Percentiles rank a stretch among this genome's conserved stretches.
Evolutionary conservation across 2,888 invertebrate genomes (phyloP).

Genomic region (Therioaphis trifolii): DNA sequence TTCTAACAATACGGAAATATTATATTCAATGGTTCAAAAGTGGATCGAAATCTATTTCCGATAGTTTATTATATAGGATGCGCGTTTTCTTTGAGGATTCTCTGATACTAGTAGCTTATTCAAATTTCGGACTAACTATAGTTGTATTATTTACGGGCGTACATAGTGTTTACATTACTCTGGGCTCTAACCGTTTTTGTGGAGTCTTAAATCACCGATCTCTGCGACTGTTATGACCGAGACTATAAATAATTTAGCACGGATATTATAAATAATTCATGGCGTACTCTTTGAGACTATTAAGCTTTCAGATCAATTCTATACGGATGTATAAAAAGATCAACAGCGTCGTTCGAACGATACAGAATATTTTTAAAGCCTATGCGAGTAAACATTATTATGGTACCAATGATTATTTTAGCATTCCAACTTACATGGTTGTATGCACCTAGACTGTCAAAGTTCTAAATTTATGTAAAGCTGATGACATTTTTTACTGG

Average conservation of each 20-base stretch:
- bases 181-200: conserved; percentile 10
- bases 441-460: neutral
- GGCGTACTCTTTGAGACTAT: conserved; percentile 30
- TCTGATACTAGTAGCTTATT: conserved; percentile 29
- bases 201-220: conserved; percentile 48
- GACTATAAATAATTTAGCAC: conserved; percentile 56
- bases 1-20: conserved; percentile 43
- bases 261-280: conserved; percentile 57
- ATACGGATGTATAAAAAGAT: conserved; percentile 17
- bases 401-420: neutral
- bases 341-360: neutral
- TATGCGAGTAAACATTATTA: neutral
- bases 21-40: neutral
- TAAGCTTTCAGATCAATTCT: conserved; percentile 31
- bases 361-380: neutral
- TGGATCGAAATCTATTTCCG: conserved; percentile 41
- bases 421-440: no score
- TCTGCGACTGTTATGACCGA: conserved; percentile 35
- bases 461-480: neutral
- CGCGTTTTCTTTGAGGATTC: conserved; percentile 1
- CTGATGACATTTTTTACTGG: neutral
- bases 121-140: conserved; percentile 19
- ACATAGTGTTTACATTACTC: conserved; percentile 7
- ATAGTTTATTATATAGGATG: neutral
- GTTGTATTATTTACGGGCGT: conserved; percentile 24